Evolutionary conservation across 2,797 vertebrate species (phyloP).

Genomic region (Chromobotia macracanthus): DNA sequence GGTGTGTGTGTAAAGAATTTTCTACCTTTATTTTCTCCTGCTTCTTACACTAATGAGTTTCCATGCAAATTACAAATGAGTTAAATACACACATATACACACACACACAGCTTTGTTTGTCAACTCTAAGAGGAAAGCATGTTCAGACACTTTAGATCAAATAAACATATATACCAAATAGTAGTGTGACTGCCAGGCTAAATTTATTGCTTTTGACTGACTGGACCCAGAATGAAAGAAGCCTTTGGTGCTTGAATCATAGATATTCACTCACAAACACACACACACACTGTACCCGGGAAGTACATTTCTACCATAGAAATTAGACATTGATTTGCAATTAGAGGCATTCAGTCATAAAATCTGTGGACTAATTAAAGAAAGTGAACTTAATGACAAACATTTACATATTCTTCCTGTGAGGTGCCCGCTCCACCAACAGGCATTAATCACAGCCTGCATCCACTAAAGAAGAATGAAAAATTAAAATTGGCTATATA

Average conservation of each 20-base stretch:
- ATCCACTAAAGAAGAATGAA: conserved; percentile 34
- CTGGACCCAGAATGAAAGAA: not conserved
- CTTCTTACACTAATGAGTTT: conserved; percentile 32
- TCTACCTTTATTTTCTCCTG: not conserved
- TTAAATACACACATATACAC: conserved; percentile 10
- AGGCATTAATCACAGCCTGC: conserved; percentile 53
- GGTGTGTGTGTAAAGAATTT: not conserved
- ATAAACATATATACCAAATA: conserved; percentile 15
- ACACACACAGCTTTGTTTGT: not conserved
- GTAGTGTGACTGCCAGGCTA: not conserved
- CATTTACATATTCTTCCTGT: conserved; percentile 73
- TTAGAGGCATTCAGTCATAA: conserved; percentile 78
- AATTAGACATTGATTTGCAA: conserved; percentile 82
- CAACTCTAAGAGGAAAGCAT: conserved; percentile 3
- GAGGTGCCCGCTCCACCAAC: conserved; percentile 58
- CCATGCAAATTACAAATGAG: conserved; percentile 5
- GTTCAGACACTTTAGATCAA: not conserved
- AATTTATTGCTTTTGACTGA: conserved; percentile 2
- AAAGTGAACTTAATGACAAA: conserved; percentile 72
- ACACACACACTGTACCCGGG: not conserved
- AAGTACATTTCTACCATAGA: conserved; percentile 66
- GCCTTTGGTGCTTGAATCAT: conserved; percentile 1
- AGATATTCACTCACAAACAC: conserved; percentile 10
- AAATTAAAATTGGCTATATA: conserved; percentile 32
- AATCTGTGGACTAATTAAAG: conserved; percentile 81